A percentile compares a stretch with the other conserved stretches of the same genome.
These are phyloP conservation scores for Eufriesea mexicana DNA, from an alignment of 1,140 invertebrate genomes.

Conservation along the genomic window DNA sequence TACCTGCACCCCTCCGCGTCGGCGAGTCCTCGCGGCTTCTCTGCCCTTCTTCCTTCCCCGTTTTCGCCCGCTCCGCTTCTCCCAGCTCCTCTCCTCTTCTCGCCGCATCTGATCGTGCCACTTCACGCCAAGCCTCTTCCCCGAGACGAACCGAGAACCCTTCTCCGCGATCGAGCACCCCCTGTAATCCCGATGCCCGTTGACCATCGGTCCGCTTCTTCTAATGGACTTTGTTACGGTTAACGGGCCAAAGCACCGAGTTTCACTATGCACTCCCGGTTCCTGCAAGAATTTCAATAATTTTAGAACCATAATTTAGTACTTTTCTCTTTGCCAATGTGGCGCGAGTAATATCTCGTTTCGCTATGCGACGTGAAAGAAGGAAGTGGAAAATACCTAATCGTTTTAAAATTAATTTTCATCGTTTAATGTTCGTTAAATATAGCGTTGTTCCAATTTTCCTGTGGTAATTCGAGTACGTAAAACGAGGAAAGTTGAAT, in stretches of 20 bases:
- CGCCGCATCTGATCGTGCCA: constrained; percentile 22
- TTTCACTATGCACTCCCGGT: not conserved
- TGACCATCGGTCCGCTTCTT: constrained; percentile 5
- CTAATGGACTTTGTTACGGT: constrained; percentile 4
- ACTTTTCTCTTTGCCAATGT: no score
- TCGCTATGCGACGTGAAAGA: no score
- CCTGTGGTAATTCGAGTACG: not conserved
- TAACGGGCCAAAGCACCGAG: not conserved
- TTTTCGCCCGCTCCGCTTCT: constrained; percentile 12
- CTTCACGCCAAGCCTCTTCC: constrained; percentile 32
- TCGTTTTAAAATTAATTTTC: no score
- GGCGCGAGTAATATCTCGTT: no score
- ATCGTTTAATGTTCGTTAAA: no score
- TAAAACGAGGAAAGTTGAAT: not conserved
- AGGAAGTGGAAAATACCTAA: no score
- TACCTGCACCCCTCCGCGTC: constrained; percentile 35
- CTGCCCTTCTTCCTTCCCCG: constrained; percentile 11
- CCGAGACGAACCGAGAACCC: not conserved
- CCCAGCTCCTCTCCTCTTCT: constrained; percentile 18
- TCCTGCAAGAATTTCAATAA: not conserved
- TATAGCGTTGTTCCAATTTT: not conserved
- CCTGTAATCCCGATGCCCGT: not conserved
- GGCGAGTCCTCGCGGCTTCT: constrained; percentile 19
- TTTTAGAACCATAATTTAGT: not conserved
- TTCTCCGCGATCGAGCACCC: not conserved